phyloP scores from a whole-genome alignment of 2,113 vertebrate genomes.

The Platysternon megacephalum region DNA sequence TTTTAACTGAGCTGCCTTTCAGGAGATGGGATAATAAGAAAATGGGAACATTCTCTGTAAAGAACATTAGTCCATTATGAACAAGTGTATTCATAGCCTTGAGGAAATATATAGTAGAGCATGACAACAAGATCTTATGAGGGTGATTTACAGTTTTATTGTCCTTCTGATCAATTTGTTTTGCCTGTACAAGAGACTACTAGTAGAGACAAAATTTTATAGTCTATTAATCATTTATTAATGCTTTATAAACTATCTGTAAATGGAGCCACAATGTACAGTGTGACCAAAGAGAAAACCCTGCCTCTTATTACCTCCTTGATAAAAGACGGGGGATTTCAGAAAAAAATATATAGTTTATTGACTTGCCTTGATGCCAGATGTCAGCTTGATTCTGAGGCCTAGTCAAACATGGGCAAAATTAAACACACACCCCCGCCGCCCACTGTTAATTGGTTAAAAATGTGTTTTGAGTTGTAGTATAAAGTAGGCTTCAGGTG shows the following conservation, averaged over 20 bases:
- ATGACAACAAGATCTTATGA: background rate
- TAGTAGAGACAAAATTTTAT: background rate
- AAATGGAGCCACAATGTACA: background rate
- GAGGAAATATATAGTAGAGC: background rate
- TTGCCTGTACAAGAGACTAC: background rate
- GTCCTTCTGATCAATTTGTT: background rate
- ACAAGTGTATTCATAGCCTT: background rate
- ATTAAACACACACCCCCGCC: background rate
- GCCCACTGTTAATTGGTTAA: background rate
- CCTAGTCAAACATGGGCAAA: background rate
- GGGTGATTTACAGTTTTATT: background rate
- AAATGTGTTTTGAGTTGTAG: background rate
- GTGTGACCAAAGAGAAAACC: background rate
- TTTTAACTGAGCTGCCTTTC: background rate
- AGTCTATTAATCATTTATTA: background rate
- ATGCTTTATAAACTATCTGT: background rate
- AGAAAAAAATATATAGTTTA: background rate
- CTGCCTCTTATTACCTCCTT: background rate
- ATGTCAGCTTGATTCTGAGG: background rate
- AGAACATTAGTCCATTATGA: background rate
- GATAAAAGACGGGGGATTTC: background rate
- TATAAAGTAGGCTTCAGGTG: slow-evolving; percentile 1
- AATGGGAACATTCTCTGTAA: background rate
- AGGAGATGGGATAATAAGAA: background rate
- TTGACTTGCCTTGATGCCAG: background rate